Conservation (phyloP, 1,140 invertebrate species). For the Paraescarpia echinospica region DNA sequence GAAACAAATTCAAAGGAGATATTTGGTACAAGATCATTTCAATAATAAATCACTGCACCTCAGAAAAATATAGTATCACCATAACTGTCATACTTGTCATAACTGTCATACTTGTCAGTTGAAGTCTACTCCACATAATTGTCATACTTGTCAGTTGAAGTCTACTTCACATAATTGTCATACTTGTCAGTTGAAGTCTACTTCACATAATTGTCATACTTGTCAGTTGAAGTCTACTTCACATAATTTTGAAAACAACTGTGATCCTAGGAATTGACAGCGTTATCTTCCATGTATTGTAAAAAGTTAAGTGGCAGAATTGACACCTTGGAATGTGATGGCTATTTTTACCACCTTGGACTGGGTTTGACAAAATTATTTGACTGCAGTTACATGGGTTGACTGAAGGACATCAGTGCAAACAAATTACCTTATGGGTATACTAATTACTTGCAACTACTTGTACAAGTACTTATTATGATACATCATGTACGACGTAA, state of each 20-base stretch:
- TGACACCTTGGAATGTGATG: background rate
- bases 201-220: too few relatives aligned
- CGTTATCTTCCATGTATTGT: background rate
- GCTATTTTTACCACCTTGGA: background rate
- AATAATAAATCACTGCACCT: background rate
- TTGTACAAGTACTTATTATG: too few relatives aligned
- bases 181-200: too few relatives aligned
- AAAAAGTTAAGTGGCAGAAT: too few relatives aligned
- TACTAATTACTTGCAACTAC: too few relatives aligned
- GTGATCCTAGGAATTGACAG: background rate
- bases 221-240: background rate
- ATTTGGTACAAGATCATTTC: background rate
- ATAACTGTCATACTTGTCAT: background rate
- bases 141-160: background rate
- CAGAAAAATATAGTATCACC: background rate
- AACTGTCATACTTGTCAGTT: too few relatives aligned
- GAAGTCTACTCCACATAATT: too few relatives aligned
- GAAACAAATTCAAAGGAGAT: background rate
- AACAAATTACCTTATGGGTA: too few relatives aligned
- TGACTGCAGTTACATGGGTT: background rate
- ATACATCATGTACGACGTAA: too few relatives aligned
- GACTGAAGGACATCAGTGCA: too few relatives aligned
- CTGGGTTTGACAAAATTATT: background rate
- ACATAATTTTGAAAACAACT: background rate
- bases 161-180: background rate